Conservation (phyloP, 2,888 invertebrate genomes). For the Atrina japonica region DNA sequence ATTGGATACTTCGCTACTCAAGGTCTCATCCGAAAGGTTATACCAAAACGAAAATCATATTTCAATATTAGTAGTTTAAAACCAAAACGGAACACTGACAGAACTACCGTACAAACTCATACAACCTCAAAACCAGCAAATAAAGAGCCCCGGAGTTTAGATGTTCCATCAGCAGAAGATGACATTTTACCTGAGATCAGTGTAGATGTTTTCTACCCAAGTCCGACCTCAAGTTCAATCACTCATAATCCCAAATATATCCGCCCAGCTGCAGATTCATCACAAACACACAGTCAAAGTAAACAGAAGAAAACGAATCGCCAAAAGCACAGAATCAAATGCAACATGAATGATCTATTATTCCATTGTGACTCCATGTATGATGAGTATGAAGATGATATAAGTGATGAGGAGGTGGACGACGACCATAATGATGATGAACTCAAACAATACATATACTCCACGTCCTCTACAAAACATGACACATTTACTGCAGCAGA, state of each 20-base stretch:
- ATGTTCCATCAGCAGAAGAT: neutral
- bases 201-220: slow-evolving; percentile 55
- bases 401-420: slow-evolving; percentile 15
- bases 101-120: no score
- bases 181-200: slow-evolving; percentile 29
- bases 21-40: slow-evolving; percentile 35
- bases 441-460: neutral
- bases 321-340: no score
- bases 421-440: slow-evolving; percentile 24
- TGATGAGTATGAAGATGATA: slow-evolving; percentile 17
- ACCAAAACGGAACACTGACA: no score
- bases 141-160: neutral
- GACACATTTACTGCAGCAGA: slow-evolving; percentile 33
- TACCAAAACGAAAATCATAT: slow-evolving; percentile 37
- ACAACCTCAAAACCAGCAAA: slow-evolving; percentile 17
- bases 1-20: slow-evolving; percentile 41
- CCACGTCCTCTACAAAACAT: neutral
- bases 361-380: neutral
- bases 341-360: no score
- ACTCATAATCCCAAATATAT: slow-evolving; percentile 58
- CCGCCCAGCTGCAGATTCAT: no score
- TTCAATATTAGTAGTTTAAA: slow-evolving; percentile 45
- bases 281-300: no score
- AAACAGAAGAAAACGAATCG: no score
- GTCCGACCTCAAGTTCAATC: slow-evolving; percentile 52